Evolutionary conservation across 2,113 vertebrate species (phyloP), one percentile per base, ranked within the genome.

Genomic region (Onychostruthus taczanowskii): DNA sequence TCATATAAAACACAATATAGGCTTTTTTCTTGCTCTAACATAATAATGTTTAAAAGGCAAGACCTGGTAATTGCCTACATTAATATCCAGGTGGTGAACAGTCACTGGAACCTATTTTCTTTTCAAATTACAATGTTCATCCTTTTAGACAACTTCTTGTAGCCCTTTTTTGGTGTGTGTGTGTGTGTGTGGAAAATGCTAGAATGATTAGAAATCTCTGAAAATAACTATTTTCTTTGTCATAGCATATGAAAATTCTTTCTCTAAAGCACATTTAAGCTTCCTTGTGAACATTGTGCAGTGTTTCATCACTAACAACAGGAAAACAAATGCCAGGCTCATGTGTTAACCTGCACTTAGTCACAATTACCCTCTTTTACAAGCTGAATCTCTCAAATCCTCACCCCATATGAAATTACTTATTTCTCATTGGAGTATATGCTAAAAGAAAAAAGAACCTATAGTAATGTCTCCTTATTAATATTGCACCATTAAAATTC

Each of bases 1-100:
- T 92, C 95, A 96, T 80, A 89, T 77, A 92, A 95, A 94, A 97
- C 56, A 96, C 59, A 89, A 62, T 82, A 95, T 56, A 70, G 63
- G 74, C 35, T 85, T 62, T 95, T 92, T 93, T 84, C 86, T 92
- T 90, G 84, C 55, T 91, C 88, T 93, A 95, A 94, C 56, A 59
- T 61, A 93, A 92, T 91, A 91, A 95, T 50, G 47, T 63, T 79
- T 83, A 72, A 95, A 95, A 95, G 67, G 80, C 47, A 89, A 58
- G 87, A 70, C 63, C 43, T 35, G 43, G 81, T 93, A 96, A 96
- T 91, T 95, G 94, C 66, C 59, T 87, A 52, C 89, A 96, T 94
- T 93, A 92, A 91, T 80, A 87, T 85, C 69, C 67, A 92, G 88
- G 80, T 89, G 69, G 69, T 61, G 67, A 90, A 70, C 58, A 89